phyloP scores from a whole-genome alignment of 2,113 vertebrate species.

The Lamprotornis superbus region DNA sequence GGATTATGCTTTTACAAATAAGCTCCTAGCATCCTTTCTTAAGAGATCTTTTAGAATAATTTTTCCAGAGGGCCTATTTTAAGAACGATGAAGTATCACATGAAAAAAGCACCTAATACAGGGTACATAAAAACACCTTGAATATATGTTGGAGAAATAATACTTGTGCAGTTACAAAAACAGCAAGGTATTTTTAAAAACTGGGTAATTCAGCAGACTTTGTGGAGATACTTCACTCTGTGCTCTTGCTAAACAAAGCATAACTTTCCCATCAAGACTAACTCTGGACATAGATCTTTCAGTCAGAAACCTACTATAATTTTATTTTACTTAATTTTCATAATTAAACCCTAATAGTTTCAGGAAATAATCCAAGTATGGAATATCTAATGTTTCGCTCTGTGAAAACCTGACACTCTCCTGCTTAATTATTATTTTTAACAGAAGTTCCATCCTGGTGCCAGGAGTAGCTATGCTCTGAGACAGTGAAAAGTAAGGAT shows the following conservation, averaged over 20 bases:
- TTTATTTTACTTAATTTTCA: neutral
- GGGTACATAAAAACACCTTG: neutral
- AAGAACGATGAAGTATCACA: neutral
- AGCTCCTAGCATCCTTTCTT: neutral
- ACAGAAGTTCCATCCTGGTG: neutral
- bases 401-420: neutral
- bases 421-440: neutral
- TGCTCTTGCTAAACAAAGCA: neutral
- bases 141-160: neutral
- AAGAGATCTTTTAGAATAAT: neutral
- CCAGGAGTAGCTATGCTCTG: neutral
- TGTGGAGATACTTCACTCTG: neutral
- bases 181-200: neutral
- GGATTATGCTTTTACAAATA: neutral
- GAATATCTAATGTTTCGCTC: neutral
- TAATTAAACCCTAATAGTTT: neutral
- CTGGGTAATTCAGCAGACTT: neutral
- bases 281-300: neutral
- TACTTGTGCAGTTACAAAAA: neutral
- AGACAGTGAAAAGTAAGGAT: neutral
- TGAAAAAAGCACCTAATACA: neutral
- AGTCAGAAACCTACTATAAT: neutral
- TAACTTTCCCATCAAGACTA: neutral
- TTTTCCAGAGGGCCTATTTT: neutral
- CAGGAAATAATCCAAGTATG: neutral